Percentiles rank a stretch among this genome's conserved stretches.
These are phyloP conservation scores for Drosophila longiperda DNA, from an alignment of 2,888 invertebrate species.

Conservation along the genomic window DNA sequence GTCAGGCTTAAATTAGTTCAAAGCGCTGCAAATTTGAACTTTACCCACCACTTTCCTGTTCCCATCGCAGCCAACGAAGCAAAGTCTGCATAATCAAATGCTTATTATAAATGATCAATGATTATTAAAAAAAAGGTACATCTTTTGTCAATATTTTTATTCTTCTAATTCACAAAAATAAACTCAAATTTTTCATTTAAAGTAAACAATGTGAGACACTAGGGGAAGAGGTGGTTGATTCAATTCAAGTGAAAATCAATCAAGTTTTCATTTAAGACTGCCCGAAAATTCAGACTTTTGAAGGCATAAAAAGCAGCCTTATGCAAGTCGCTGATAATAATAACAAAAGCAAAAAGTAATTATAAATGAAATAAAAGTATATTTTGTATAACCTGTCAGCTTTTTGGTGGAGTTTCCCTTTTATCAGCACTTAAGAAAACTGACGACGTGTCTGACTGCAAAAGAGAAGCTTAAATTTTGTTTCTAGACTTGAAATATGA, in stretches of 20 bases:
- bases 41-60: not conserved
- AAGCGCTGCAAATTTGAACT: constrained; percentile 63
- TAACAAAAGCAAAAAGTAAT: not conserved
- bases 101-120: constrained; percentile 75
- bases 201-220: constrained; percentile 49
- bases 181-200: constrained; percentile 23
- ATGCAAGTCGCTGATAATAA: constrained; percentile 43
- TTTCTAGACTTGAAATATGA: not conserved
- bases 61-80: constrained; percentile 1
- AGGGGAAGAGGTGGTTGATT: constrained; percentile 36
- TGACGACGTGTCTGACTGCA: constrained; percentile 9
- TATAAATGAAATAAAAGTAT: constrained; percentile 7
- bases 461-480: not conserved
- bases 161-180: constrained; percentile 10
- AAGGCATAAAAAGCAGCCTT: constrained; percentile 17
- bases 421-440: not conserved
- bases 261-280: constrained; percentile 57
- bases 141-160: constrained; percentile 63
- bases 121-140: constrained; percentile 59
- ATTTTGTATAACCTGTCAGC: constrained; percentile 11
- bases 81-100: constrained; percentile 64
- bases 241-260: constrained; percentile 58
- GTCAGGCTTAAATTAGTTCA: constrained; percentile 74
- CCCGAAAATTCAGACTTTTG: constrained; percentile 17
- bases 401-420: not conserved